Evolutionary conservation across 2,888 invertebrate genomes (phyloP), one percentile per base, ranked within the genome.

Genomic region (Sinodicranocentrus sp.): DNA sequence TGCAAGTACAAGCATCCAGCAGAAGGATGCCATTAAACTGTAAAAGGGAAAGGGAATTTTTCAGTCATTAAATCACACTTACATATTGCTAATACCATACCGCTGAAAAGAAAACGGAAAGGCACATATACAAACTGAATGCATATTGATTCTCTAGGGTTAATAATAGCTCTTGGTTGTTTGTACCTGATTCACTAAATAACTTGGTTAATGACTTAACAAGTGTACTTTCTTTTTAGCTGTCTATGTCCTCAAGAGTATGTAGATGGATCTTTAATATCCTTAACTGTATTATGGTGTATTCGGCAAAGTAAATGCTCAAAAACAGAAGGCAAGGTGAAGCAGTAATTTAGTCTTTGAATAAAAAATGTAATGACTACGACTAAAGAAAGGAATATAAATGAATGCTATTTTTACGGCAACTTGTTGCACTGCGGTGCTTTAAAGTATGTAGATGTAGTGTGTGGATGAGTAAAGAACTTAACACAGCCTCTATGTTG

Each of bases 1-100:
- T 0, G 92, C 91, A 89, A 93, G 91, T 1, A 92, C 90, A 70
- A 92, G 91, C 91, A 92, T 92, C 93, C 93, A 93, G 82, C 91
- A 91, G 89, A 93, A 93, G 1, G 92, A 91, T 0, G 92, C 90
- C 78, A 92, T 89, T 89, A 92, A 92, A 85, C 91, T 89, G 52
- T 52, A 5, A 52, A 52, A 52, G 3, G 52, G 15, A 52, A 52
- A 17, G n/a, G n/a, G 5, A 57, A 57, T 21, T 25, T 21, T 48
- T 48, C 48, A 48, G 5, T 33, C 33, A 3, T n/a, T n/a, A n/a
- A n/a, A n/a, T n/a, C n/a, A n/a, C n/a, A n/a, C n/a, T n/a, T n/a
- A n/a, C n/a, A n/a, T n/a, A 33, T 33, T 33, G 33, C n/a, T 33
- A 33, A 3, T 6, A 33, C 33, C 33, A 33, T 33, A 33, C 33